Evolutionary conservation across 1,140 invertebrate species (phyloP).

Genomic region (Caenorhabditis brenneri): DNA sequence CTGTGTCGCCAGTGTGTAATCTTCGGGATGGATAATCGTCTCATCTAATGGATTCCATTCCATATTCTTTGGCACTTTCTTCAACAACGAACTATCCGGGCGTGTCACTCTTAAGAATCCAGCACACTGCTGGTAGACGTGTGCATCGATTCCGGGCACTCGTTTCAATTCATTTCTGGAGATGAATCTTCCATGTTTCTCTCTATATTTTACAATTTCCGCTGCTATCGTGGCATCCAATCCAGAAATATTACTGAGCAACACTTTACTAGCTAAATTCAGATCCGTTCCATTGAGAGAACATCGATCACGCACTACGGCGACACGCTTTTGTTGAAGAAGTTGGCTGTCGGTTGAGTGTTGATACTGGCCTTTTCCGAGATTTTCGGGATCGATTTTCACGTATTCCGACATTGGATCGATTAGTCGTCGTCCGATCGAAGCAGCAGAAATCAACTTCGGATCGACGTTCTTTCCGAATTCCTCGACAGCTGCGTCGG

Average conservation of each 20-base stretch:
- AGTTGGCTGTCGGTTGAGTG: conserved; percentile 84
- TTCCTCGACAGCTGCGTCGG: conserved; percentile 82
- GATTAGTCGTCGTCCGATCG: conserved; percentile 83
- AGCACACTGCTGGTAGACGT: conserved; percentile 85
- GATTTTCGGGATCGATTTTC: conserved; percentile 87
- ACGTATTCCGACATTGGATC: conserved; percentile 88
- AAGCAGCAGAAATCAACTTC: conserved; percentile 82
- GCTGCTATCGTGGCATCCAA: conserved; percentile 79
- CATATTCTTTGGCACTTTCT: conserved; percentile 28
- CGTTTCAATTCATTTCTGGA: conserved; percentile 79
- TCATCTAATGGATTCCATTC: conserved; percentile 79
- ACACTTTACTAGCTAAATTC: conserved; percentile 82
- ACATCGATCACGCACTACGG: conserved; percentile 80
- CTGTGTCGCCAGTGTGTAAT: conserved; percentile 79
- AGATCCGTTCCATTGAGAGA: conserved; percentile 89
- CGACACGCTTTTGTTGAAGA: conserved; percentile 79
- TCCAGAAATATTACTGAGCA: conserved; percentile 83
- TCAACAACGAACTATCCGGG: not conserved
- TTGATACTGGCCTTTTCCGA: conserved; percentile 78
- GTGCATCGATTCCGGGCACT: conserved; percentile 82
- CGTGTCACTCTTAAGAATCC: conserved; percentile 72
- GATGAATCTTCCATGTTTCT: conserved; percentile 78
- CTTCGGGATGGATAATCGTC: conserved; percentile 89
- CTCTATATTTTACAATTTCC: conserved; percentile 80
- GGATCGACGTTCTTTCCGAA: conserved; percentile 82